Evolutionary conservation across 2,888 invertebrate genomes (phyloP).

Genomic region (Nysson spinosus): DNA sequence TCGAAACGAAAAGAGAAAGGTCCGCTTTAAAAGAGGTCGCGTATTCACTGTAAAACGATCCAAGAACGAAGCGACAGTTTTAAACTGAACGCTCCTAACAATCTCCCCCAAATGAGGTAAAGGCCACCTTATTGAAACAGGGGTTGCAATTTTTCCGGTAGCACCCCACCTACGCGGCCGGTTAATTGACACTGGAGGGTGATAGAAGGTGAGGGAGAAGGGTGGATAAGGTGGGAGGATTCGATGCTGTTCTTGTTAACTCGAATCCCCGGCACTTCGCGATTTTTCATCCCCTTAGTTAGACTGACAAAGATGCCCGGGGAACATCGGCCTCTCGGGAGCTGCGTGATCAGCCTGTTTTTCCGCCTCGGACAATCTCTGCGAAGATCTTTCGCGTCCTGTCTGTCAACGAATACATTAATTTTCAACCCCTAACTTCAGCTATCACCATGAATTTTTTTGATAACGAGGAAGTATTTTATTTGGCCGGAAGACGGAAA

Average conservation of each 20-base stretch:
- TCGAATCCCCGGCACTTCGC: constrained; percentile 73
- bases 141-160: constrained; percentile 76
- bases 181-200: constrained; percentile 77
- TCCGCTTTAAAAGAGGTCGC: constrained; percentile 55
- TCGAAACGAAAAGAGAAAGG: background rate
- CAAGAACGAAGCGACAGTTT: constrained; percentile 71
- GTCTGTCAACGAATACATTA: constrained; percentile 53
- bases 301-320: constrained; percentile 65
- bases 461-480: too few relatives aligned
- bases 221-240: constrained; percentile 25
- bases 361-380: constrained; percentile 65
- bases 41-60: constrained; percentile 74
- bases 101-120: constrained; percentile 77
- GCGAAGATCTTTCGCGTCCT: constrained; percentile 51
- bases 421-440: constrained; percentile 26
- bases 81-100: constrained; percentile 75
- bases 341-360: constrained; percentile 66
- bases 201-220: constrained; percentile 34
- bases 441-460: too few relatives aligned
- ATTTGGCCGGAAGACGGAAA: too few relatives aligned
- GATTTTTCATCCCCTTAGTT: constrained; percentile 76
- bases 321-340: constrained; percentile 56
- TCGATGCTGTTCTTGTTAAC: constrained; percentile 75
- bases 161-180: constrained; percentile 63
- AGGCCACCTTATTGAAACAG: constrained; percentile 78